Base-by-base conservation (phyloP, 2,888 invertebrate genomes). In the Pollenia amentaria region DNA sequence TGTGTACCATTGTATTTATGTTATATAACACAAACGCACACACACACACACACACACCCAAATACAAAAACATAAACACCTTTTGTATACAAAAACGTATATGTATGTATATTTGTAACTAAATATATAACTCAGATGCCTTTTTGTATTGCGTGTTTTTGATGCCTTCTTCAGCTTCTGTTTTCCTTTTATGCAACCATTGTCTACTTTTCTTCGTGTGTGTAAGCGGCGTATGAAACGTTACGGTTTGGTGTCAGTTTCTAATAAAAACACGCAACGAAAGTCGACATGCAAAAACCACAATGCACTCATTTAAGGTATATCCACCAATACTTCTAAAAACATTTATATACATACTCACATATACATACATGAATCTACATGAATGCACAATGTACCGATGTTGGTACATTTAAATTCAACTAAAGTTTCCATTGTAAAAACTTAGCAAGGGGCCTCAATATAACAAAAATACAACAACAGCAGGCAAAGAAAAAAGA, bases 241-340 rank as follows among this genome's bases (percentile, higher is more conserved):
- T 65, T 70, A 76, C 46, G 53, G n/a, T 48, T 80, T 62, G 72
- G 76, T 86, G 83, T 60, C 76, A 83, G 11, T 83, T 80, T 79
- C 70, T 79, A 83, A 75, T 79, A 60, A 60, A 67, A 79, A 76
- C 79, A 86, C 72, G 83, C 83, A 79, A 76, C 57, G 11, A 65
- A 79, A 72, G 65, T 48, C 46, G 76, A 67, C 79, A 65, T 51
- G 65, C 60, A 86, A 72, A 76, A 79, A 75, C 76, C 79, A 79
- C 70, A 83, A 83, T 77, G 60, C 76, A 83, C 79, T 86, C 46
- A 62, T 86, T 78, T 79, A 76, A 72, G 53, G 76, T 76, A 72
- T 76, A 46, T 46, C 40, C 70, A 40, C 11, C 14, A 14, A 18
- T 42, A 65, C 46, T 14, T n/a, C n/a, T 29, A 44, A 53, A 29